Percentiles rank a stretch among this genome's conserved stretches.
Evolutionary conservation across 1,140 invertebrate genomes (phyloP).

Genomic region (Zophobas atratus): DNA sequence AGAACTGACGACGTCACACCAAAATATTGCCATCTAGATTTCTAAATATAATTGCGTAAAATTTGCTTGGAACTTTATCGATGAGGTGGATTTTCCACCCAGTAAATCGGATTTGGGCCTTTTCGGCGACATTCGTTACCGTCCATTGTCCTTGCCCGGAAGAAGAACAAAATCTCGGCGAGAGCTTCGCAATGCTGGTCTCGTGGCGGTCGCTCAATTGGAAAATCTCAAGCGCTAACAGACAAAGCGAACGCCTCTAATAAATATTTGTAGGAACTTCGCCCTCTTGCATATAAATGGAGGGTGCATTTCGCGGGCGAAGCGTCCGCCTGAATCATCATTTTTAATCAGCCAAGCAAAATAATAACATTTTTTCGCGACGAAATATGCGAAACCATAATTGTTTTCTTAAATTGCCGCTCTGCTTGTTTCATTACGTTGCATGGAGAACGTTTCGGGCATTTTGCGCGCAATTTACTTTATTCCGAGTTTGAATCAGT

Average conservation of each 20-base stretch:
- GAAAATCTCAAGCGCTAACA: conserved; percentile 57
- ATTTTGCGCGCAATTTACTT: not conserved
- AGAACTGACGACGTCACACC: no score
- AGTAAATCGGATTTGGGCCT: no score
- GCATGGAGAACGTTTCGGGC: not conserved
- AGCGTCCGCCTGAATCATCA: not conserved
- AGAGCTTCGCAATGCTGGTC: conserved; percentile 54
- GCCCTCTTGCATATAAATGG: conserved; percentile 50
- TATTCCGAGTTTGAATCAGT: conserved; percentile 6
- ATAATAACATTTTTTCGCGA: conserved; percentile 49
- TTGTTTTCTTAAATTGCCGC: conserved; percentile 46
- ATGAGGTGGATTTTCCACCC: no score
- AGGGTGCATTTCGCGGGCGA: not conserved
- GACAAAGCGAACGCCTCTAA: conserved; percentile 56
- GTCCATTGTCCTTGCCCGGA: conserved; percentile 42
- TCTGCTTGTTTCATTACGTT: not conserved
- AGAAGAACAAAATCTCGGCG: conserved; percentile 49
- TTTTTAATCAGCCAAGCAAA: not conserved
- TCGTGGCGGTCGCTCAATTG: conserved; percentile 55
- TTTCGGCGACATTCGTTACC: conserved; percentile 37
- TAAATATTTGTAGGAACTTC: conserved; percentile 55
- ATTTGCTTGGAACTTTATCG: no score
- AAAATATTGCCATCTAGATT: no score
- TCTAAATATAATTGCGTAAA: no score
- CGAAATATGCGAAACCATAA: conserved; percentile 33